Evolutionary conservation across 2,797 vertebrate species (phyloP).

Genomic region (Centropyge bicolor): DNA sequence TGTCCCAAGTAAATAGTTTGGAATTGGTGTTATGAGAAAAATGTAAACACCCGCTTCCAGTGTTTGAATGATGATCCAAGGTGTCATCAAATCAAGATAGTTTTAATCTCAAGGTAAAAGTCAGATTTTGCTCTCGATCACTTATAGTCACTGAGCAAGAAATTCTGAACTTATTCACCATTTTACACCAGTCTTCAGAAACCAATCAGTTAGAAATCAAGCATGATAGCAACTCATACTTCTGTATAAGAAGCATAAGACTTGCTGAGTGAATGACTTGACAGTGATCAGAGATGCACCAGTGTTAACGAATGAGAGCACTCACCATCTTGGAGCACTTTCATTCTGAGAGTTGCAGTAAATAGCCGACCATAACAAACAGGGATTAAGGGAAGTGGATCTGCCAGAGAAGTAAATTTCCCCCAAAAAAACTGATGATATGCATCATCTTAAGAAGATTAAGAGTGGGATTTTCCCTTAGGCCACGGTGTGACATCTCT

Average conservation of each 20-base stretch:
- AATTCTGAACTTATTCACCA: not conserved
- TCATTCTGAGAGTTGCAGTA: conserved; percentile 3
- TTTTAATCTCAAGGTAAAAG: too few relatives aligned
- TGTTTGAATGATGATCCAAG: not conserved
- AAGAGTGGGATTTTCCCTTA: conserved; percentile 1
- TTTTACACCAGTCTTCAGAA: not conserved
- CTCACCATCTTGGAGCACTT: conserved; percentile 12
- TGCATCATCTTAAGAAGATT: conserved; percentile 29
- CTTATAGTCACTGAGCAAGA: not conserved
- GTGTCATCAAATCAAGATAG: too few relatives aligned
- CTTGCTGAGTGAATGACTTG: fast-evolving
- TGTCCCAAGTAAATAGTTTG: not conserved
- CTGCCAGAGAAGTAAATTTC: conserved; percentile 1
- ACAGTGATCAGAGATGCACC: not conserved
- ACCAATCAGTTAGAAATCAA: not conserved
- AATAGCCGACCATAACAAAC: not conserved
- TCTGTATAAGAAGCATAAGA: too few relatives aligned
- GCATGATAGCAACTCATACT: not conserved
- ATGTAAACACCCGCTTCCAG: not conserved
- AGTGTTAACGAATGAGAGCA: not conserved
- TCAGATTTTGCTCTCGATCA: not conserved
- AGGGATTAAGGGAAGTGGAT: conserved; percentile 18
- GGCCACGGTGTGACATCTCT: conserved; percentile 29
- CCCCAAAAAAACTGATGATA: conserved; percentile 18
- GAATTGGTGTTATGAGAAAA: not conserved